These are phyloP conservation scores for Callosobruchus maculatus DNA, from an alignment of 2,888 invertebrate species.

Conservation along the genomic window DNA sequence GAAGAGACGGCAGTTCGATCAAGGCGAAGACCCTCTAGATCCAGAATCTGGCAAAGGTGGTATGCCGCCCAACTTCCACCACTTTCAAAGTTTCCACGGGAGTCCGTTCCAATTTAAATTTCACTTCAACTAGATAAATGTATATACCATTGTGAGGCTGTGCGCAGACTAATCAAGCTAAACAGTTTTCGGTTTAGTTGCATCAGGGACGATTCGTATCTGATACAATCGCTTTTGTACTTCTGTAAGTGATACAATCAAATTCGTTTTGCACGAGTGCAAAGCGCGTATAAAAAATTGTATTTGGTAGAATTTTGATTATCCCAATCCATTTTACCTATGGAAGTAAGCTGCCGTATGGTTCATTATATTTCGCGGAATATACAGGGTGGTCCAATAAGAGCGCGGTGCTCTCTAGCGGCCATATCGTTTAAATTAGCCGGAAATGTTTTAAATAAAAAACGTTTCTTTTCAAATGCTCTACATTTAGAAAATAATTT, in stretches of 20 bases:
- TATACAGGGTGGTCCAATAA: too few species aligned
- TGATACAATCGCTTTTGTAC: neutral
- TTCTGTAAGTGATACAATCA: neutral
- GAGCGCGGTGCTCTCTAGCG: too few species aligned
- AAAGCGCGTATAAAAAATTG: neutral
- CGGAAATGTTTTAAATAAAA: too few species aligned
- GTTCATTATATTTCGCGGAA: too few species aligned
- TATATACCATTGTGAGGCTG: neutral
- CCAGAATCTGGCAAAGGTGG: slow-evolving; percentile 73
- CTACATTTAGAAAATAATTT: too few species aligned
- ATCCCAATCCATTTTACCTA: neutral
- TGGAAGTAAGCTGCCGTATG: too few species aligned
- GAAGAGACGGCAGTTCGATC: slow-evolving; percentile 90
- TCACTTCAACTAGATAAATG: slow-evolving; percentile 73
- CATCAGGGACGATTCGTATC: neutral
- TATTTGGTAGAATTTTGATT: neutral
- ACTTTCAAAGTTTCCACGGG: slow-evolving; percentile 66
- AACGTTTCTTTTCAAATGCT: too few species aligned
- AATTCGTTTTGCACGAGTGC: neutral
- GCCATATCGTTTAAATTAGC: too few species aligned
- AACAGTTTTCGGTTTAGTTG: neutral
- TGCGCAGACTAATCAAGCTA: neutral
- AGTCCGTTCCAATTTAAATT: slow-evolving; percentile 96
- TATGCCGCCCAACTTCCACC: slow-evolving; percentile 75
- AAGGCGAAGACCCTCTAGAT: slow-evolving; percentile 94